Conservation (phyloP, 1,140 invertebrate genomes). For the roundworm (Caenorhabditis elegans) region DNA sequence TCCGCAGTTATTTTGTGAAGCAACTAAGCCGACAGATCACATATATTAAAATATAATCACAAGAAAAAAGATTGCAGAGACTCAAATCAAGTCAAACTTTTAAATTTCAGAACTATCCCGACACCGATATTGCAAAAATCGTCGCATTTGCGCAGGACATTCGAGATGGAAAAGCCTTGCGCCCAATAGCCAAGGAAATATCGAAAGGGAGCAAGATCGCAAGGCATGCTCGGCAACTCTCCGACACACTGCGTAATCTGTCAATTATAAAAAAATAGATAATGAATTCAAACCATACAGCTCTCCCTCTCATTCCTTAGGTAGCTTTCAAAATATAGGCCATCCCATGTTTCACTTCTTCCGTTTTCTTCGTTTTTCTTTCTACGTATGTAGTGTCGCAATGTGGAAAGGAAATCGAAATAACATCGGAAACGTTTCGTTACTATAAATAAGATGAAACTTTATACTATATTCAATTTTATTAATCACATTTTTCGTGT, state of each 20-base stretch:
- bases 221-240: not conserved
- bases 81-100: not conserved
- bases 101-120: slow-evolving; percentile 40
- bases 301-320: not conserved
- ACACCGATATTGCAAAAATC: slow-evolving; percentile 18
- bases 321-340: not conserved
- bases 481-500: not conserved
- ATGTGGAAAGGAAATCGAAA: not conserved
- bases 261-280: not conserved
- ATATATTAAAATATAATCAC: too few relatives aligned
- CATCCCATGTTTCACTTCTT: not conserved
- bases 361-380: not conserved
- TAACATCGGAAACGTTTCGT: not conserved
- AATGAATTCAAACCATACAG: too few relatives aligned
- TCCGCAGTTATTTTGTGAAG: too few relatives aligned
- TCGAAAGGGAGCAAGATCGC: not conserved
- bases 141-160: slow-evolving; percentile 36
- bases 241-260: not conserved
- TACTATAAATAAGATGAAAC: not conserved
- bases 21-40: too few relatives aligned
- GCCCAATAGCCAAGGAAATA: not conserved
- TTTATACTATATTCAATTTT: not conserved
- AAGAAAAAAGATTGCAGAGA: too few relatives aligned
- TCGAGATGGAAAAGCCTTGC: slow-evolving; percentile 6
- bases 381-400: not conserved